Evolutionary conservation across 2,797 vertebrate genomes (phyloP).

Genomic region (Numenius phaeopus): DNA sequence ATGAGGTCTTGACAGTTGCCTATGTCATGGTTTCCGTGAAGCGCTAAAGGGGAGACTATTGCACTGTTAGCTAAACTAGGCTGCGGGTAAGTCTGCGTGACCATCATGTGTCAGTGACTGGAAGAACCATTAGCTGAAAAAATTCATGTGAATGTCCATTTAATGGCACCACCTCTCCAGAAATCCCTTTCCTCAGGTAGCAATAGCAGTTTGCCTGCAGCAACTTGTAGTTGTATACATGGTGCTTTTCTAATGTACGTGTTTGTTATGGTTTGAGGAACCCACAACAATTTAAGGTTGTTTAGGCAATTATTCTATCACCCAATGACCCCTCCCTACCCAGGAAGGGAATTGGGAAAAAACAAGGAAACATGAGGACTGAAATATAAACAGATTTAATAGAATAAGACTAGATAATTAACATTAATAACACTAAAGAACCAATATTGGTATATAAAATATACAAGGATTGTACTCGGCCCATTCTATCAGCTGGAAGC

Average conservation of each 20-base stretch:
- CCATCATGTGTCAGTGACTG: neutral
- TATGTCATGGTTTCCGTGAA: neutral
- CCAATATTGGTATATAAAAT: neutral
- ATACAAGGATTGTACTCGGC: neutral
- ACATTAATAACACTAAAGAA: neutral
- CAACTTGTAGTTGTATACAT: neutral
- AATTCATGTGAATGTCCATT: neutral
- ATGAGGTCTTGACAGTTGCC: neutral
- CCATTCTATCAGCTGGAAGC: neutral
- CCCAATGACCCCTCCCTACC: neutral
- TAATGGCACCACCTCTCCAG: neutral
- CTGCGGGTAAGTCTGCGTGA: neutral
- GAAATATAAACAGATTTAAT: neutral
- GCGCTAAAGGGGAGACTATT: neutral
- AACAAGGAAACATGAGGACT: neutral
- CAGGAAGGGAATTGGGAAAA: neutral
- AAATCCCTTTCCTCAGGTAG: neutral
- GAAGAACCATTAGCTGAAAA: neutral
- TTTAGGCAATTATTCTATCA: neutral
- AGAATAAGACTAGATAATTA: neutral
- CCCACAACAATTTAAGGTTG: neutral
- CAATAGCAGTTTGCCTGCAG: neutral
- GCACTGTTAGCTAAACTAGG: neutral
- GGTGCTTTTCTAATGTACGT: neutral
- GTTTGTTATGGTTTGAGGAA: neutral